Evolutionary conservation across 2,888 invertebrate species (phyloP).

Genomic region (Neria commutata): DNA sequence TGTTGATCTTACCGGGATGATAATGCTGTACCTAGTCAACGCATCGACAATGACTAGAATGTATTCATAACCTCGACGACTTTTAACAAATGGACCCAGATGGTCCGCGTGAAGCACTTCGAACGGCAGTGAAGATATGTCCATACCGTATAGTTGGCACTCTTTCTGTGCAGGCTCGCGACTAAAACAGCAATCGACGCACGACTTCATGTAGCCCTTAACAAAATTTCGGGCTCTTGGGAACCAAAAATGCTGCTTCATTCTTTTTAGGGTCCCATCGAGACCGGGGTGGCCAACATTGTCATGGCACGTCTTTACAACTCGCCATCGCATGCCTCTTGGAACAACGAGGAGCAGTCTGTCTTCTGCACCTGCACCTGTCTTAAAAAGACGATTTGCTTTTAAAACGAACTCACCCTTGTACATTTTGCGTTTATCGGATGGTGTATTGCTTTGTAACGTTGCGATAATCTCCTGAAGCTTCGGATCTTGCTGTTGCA

Average conservation of each 20-base stretch:
- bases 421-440: background rate
- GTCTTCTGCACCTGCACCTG: background rate
- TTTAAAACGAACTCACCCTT: conserved; percentile 6
- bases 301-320: conserved; percentile 32
- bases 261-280: conserved; percentile 28
- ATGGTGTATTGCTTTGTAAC: background rate
- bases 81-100: conserved; percentile 31
- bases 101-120: conserved; percentile 24
- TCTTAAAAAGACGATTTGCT: conserved; percentile 15
- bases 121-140: background rate
- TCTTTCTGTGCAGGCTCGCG: conserved; percentile 19
- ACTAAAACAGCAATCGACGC: conserved; percentile 29
- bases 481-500: conserved; percentile 19
- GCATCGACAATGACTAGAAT: conserved; percentile 26
- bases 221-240: conserved; percentile 22
- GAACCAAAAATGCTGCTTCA: conserved; percentile 33
- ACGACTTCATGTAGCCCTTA: conserved; percentile 26
- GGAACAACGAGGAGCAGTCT: conserved; percentile 8
- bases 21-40: conserved; percentile 20
- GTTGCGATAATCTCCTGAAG: conserved; percentile 6
- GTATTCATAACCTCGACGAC: conserved; percentile 18
- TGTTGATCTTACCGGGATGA: conserved; percentile 25
- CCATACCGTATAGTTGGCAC: conserved; percentile 19
- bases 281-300: conserved; percentile 31
- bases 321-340: conserved; percentile 15